phyloP scores from a whole-genome alignment of 1,140 invertebrate genomes.

The Gryon sp. region DNA sequence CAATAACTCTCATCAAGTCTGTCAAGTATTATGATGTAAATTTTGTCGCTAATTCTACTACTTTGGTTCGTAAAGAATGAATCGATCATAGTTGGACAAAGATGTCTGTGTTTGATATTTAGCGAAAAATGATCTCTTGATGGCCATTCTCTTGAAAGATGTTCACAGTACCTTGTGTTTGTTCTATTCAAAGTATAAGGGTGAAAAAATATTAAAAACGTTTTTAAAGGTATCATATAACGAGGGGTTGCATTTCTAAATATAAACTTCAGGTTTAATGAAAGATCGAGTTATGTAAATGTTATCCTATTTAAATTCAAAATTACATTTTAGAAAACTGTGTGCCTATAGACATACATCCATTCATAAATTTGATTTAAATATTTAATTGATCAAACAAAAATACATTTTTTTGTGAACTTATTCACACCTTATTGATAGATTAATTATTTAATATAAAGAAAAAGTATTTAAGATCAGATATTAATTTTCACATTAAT shows the following conservation, averaged over 20 bases:
- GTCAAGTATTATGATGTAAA: conserved; percentile 45
- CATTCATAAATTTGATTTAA: no score
- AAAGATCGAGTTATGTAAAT: conserved; percentile 49
- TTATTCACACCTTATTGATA: no score
- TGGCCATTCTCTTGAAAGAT: conserved; percentile 36
- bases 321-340: no score
- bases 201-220: conserved; percentile 34
- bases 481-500: no score
- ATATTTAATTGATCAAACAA: no score
- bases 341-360: no score
- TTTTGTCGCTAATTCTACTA: conserved; percentile 47
- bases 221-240: conserved; percentile 45
- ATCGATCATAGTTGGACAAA: conserved; percentile 47
- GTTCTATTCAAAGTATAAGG: conserved; percentile 34
- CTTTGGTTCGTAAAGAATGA: conserved; percentile 22
- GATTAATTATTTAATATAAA: no score
- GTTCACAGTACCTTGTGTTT: conserved; percentile 33
- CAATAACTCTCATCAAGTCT: conserved; percentile 36
- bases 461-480: no score
- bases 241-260: conserved; percentile 33
- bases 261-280: conserved; percentile 32
- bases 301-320: conserved; percentile 26
- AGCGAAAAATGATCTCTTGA: conserved; percentile 46
- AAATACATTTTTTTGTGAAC: no score
- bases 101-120: conserved; percentile 47